Evolutionary conservation across 2,888 invertebrate species (phyloP).

Genomic region (Chrysolina americana): DNA sequence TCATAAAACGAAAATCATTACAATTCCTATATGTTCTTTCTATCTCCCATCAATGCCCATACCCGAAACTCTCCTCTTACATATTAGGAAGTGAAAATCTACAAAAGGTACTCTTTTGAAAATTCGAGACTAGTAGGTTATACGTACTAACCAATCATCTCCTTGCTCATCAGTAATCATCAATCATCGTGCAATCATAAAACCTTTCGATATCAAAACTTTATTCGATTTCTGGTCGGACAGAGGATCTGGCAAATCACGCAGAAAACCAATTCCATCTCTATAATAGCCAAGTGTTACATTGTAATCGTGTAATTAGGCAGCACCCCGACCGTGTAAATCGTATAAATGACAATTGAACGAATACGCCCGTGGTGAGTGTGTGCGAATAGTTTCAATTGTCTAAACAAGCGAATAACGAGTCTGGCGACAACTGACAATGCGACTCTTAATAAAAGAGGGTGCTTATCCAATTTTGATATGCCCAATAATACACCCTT

Average conservation of each 20-base stretch:
- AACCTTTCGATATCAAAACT: conserved; percentile 14
- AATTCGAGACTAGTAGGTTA: too few species aligned
- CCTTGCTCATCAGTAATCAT: too few species aligned
- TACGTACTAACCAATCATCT: not conserved
- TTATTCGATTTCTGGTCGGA: conserved; percentile 7
- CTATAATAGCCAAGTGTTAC: conserved; percentile 38
- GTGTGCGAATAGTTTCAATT: conserved; percentile 54
- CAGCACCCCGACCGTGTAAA: conserved; percentile 54
- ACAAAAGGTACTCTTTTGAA: too few species aligned
- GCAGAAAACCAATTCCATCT: conserved; percentile 43
- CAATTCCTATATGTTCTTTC: too few species aligned
- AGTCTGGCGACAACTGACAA: conserved; percentile 54
- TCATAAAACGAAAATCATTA: too few species aligned
- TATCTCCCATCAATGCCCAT: too few species aligned
- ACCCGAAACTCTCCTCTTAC: too few species aligned
- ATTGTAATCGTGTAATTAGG: conserved; percentile 51
- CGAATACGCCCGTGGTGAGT: conserved; percentile 48
- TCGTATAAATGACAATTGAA: conserved; percentile 57
- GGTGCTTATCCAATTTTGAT: conserved; percentile 56
- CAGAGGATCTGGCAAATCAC: conserved; percentile 36
- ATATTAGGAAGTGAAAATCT: too few species aligned
- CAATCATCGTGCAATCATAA: not conserved
- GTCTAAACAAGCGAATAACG: conserved; percentile 60
- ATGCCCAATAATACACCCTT: conserved; percentile 47
- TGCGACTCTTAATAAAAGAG: conserved; percentile 43